Base-by-base conservation (phyloP, 2,797 vertebrate genomes). In the Lepilemur ruficaudatus region DNA sequence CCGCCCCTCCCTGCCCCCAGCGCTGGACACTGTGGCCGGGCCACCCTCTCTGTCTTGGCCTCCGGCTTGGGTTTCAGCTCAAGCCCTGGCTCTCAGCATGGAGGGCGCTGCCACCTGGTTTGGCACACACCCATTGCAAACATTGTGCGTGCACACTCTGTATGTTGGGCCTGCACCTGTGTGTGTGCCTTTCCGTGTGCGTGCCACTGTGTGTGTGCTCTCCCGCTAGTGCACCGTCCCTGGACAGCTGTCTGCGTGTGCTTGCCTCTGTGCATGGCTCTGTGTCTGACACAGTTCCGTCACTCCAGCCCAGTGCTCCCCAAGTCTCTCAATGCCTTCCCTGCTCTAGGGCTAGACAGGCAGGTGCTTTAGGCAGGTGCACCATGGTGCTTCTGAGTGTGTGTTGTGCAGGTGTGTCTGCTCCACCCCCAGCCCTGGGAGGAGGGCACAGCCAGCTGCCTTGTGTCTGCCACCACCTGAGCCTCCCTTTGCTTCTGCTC, bases 101-200 rank as follows among this genome's bases (percentile, higher is more conserved):
- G 73, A 28, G 38, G 57, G 7, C 1, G 8, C 61, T 23, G 2
- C 70, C 10, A 2, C 11, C 15, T 22, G 22, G 69, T 11, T 23
- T 65, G 20, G n/a, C 9, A 0, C 3, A 6, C 7, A 15, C 63
- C 30, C 22, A 14, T 35, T 17, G 23, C 5, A 38, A 20, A 52
- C 2, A 0, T 4, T 1, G 5, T 1, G 0, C 4, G 30, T 67
- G 15, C 17, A 3, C 38, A 38, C 8, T 22, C 17, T 18, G 12
- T 20, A 2, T 0, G 13, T 32, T 0, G 9, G 85, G 89, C 7
- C 0, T 17, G 5, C 22, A 2, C 14, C 48, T 59, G 67, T 1
- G 11, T 5, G 52, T 3, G 41, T 25, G 1, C 22, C 8, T 12
- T 13, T 5, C 32, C 8, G n/a, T 30, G 23, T 23, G 22, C 3